Evolutionary conservation across 2,888 invertebrate species (phyloP).

Genomic region (Altica lythri): DNA sequence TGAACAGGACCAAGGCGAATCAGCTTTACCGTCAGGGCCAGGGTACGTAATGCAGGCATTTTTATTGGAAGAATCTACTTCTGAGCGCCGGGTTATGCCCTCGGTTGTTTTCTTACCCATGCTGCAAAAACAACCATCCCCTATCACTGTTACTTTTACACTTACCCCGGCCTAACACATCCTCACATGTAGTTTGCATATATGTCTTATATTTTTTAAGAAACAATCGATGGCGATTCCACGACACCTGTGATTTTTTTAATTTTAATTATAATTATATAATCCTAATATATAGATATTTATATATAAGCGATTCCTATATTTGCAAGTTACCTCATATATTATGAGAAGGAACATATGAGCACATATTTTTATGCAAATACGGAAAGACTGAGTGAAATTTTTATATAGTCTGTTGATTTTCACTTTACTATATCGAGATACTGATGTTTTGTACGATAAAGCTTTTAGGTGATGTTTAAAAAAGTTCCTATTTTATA

Average conservation of each 20-base stretch:
- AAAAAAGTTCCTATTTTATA: conserved; percentile 61
- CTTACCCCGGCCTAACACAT: conserved; percentile 83
- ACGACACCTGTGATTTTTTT: conserved; percentile 61
- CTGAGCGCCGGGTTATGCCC: conserved; percentile 73
- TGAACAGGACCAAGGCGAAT: conserved; percentile 43
- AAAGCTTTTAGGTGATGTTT: conserved; percentile 61
- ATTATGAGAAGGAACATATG: conserved; percentile 56
- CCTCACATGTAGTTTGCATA: conserved; percentile 53
- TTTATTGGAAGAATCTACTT: conserved; percentile 70
- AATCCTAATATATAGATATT: conserved; percentile 52
- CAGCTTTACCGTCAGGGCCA: conserved; percentile 37
- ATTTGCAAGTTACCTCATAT: conserved; percentile 57
- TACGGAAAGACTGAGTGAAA: conserved; percentile 63
- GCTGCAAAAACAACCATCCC: conserved; percentile 81
- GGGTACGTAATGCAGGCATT: conserved; percentile 91
- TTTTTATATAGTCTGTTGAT: conserved; percentile 60
- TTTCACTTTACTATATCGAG: conserved; percentile 58
- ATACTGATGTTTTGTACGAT: conserved; percentile 59
- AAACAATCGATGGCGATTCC: conserved; percentile 58
- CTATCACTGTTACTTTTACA: conserved; percentile 89
- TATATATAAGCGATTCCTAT: conserved; percentile 51
- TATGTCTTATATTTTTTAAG: conserved; percentile 57
- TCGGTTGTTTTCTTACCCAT: conserved; percentile 95
- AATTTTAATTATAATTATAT: conserved; percentile 57
- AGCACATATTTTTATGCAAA: conserved; percentile 61